Evolutionary conservation across 2,113 vertebrate species (phyloP).

Genomic region (Prolemur simus): DNA sequence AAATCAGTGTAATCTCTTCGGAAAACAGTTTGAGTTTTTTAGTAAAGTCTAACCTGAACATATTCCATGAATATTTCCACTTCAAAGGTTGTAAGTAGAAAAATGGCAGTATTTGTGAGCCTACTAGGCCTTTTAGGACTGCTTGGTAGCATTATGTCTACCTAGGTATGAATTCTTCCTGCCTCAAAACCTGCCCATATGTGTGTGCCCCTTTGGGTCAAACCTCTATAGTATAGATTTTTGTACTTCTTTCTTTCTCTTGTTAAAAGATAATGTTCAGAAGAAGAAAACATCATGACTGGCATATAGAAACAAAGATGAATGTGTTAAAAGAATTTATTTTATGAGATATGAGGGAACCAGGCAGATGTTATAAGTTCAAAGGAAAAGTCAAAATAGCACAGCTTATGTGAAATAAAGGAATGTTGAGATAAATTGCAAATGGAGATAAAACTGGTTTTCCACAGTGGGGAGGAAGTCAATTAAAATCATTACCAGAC

Average conservation of each 20-base stretch:
- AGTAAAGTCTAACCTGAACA: neutral
- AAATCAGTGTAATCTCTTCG: neutral
- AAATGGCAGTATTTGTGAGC: neutral
- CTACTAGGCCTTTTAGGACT: neutral
- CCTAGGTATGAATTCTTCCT: neutral
- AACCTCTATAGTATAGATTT: neutral
- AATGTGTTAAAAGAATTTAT: neutral
- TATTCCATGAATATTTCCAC: neutral
- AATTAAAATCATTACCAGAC: neutral
- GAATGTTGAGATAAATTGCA: neutral
- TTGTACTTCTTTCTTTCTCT: conserved; percentile 4
- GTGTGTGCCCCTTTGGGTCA: neutral
- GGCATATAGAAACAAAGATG: neutral
- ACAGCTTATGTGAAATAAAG: neutral
- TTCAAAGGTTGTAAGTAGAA: neutral
- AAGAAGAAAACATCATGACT: neutral
- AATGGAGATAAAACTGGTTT: neutral
- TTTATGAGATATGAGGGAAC: neutral
- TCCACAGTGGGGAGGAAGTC: neutral
- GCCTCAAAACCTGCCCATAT: neutral
- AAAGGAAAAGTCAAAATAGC: conserved; percentile 42
- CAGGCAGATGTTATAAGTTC: conserved; percentile 32
- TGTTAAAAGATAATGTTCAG: neutral
- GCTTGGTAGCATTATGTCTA: neutral
- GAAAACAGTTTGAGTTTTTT: neutral